A percentile compares a stretch with the other conserved stretches of the same genome.
phyloP scores from a whole-genome alignment of 2,888 invertebrate genomes.

The Uloborus plumipes region DNA sequence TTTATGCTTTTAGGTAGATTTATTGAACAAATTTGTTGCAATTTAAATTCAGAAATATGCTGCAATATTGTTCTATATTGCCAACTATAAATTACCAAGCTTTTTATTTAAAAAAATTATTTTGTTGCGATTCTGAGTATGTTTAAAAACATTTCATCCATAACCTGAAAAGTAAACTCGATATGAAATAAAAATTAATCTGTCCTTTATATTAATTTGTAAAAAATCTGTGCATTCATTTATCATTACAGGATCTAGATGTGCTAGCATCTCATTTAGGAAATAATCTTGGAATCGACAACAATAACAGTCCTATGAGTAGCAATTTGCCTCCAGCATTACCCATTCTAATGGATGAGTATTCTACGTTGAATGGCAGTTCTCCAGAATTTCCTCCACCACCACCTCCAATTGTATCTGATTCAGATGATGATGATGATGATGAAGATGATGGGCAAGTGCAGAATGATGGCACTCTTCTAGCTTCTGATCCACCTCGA shows the following conservation, averaged over 20 bases:
- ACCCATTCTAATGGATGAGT: conserved; percentile 38
- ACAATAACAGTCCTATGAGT: conserved; percentile 48
- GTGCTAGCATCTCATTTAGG: conserved; percentile 95
- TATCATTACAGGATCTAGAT: conserved; percentile 81
- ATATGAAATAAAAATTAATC: neutral
- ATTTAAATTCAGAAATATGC: no score
- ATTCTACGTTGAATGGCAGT: conserved; percentile 63
- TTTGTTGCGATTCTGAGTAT: no score
- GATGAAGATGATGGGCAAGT: conserved; percentile 75
- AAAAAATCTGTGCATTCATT: neutral
- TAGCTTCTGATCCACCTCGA: conserved; percentile 96
- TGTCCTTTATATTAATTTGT: neutral
- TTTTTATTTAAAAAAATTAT: no score
- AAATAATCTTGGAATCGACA: conserved; percentile 81
- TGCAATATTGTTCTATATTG: no score
- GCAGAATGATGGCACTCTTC: conserved; percentile 92
- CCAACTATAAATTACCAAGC: no score
- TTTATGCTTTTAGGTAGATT: no score
- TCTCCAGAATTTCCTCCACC: conserved; percentile 62
- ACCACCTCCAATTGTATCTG: conserved; percentile 68
- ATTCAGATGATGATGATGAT: conserved; percentile 65
- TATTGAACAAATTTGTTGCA: no score
- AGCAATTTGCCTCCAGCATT: conserved; percentile 40
- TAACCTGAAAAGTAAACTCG: no score
- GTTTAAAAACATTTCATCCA: no score